These are phyloP conservation scores for Galleria mellonella DNA, from an alignment of 1,140 invertebrate genomes.

Conservation along the genomic window DNA sequence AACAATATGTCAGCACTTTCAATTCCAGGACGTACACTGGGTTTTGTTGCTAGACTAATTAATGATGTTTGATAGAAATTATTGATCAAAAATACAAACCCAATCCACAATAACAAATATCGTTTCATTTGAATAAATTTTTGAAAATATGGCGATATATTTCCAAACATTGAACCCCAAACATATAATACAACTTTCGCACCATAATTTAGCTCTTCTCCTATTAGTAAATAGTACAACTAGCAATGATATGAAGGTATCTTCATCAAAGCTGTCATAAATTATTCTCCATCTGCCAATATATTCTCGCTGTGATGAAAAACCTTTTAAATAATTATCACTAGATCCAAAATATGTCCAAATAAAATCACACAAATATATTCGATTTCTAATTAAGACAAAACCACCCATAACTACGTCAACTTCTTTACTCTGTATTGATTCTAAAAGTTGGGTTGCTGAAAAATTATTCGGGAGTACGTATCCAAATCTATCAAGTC, in stretches of 20 bases:
- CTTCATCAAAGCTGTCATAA: not conserved
- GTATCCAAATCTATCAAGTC: not conserved
- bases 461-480: not conserved
- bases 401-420: not conserved
- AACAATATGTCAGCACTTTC: not conserved
- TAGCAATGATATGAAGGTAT: not conserved
- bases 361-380: not conserved
- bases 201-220: not conserved
- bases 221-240: not conserved
- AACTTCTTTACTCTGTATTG: not conserved
- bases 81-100: conserved; percentile 15
- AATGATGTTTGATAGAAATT: conserved; percentile 1
- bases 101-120: conserved; percentile 8
- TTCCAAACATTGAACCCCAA: not conserved
- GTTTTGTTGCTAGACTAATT: not conserved
- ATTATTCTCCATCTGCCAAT: not conserved
- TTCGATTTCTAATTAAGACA: not conserved
- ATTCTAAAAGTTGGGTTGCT: not conserved
- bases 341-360: conserved; percentile 2
- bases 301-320: not conserved
- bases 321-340: not conserved
- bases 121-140: not conserved
- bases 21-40: not conserved
- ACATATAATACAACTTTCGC: not conserved
- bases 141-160: not conserved